Percentiles rank a stretch among this genome's conserved stretches.
These are phyloP conservation scores for Indri indri DNA, from an alignment of 2,113 vertebrate species.

Conservation along the genomic window DNA sequence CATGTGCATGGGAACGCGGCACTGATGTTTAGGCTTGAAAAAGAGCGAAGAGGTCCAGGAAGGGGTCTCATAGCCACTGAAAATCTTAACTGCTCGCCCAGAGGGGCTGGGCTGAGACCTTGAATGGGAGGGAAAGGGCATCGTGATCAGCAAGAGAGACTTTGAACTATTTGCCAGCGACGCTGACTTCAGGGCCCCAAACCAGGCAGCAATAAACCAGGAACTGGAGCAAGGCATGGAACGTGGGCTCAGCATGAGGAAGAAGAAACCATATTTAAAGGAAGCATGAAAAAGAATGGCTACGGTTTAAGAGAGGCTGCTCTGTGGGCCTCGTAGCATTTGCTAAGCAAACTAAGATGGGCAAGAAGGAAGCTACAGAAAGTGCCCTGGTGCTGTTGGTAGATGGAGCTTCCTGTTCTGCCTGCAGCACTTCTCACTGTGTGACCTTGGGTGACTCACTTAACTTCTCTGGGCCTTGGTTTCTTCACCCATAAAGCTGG, in stretches of 20 bases:
- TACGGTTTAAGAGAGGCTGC: neutral
- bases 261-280: slow-evolving; percentile 52
- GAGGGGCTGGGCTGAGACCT: slow-evolving; percentile 76
- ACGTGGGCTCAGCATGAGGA: slow-evolving; percentile 4
- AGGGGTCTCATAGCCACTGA: slow-evolving; percentile 63
- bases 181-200: slow-evolving; percentile 71
- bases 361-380: no score
- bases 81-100: slow-evolving; percentile 73
- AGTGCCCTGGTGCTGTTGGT: neutral
- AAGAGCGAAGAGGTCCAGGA: slow-evolving; percentile 68
- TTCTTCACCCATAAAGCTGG: neutral
- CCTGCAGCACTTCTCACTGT: accelerated
- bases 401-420: neutral
- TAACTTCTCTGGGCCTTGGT: neutral
- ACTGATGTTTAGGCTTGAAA: slow-evolving; percentile 79
- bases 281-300: neutral
- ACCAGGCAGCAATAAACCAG: slow-evolving; percentile 49
- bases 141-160: slow-evolving; percentile 53
- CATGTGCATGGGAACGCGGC: slow-evolving; percentile 62
- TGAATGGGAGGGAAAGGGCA: slow-evolving; percentile 72
- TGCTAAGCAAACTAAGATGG: neutral
- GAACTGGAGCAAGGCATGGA: slow-evolving; percentile 44
- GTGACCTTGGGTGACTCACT: neutral
- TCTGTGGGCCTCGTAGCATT: neutral
- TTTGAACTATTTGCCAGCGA: slow-evolving; percentile 65